Evolutionary conservation across 92 coral and sea anemone species (phyloP).

Genomic region (Metridium senile): DNA sequence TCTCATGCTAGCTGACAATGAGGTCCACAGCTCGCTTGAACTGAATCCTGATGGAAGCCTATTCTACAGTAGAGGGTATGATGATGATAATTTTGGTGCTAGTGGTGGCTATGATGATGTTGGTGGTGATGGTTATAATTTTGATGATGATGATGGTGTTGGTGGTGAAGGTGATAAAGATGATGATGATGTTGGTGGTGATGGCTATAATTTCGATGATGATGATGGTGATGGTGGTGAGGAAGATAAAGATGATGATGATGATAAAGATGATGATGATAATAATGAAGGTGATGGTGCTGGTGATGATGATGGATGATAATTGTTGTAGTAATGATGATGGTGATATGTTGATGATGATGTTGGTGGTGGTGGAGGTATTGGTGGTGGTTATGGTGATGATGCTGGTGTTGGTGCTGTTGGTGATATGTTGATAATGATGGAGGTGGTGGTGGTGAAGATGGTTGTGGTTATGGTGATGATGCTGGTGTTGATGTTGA

Average conservation of each 20-base stretch:
- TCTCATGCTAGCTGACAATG: slow-evolving; percentile 62
- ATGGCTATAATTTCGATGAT: not conserved
- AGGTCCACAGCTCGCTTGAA: slow-evolving; percentile 56
- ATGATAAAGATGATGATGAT: not conserved
- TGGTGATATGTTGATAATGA: no score
- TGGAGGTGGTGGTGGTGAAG: no score
- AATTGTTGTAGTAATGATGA: not conserved
- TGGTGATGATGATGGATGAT: not conserved
- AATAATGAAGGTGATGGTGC: not conserved
- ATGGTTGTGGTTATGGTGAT: not conserved
- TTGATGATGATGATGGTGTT: not conserved
- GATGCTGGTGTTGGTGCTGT: not conserved
- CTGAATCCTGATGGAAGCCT: slow-evolving; percentile 58
- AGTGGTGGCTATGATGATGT: not conserved
- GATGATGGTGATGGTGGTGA: not conserved
- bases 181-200: not conserved
- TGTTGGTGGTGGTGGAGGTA: not conserved
- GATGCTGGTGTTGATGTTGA: no score
- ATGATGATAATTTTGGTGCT: not conserved
- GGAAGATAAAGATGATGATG: not conserved
- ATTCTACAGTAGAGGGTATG: slow-evolving; percentile 81
- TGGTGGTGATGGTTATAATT: no score
- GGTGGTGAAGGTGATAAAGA: not conserved
- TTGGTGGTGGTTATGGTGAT: no score
- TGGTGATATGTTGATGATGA: not conserved